Percentiles rank a stretch among this genome's conserved stretches.
phyloP scores from a whole-genome alignment of 2,113 vertebrate species.

The Ariopsis seemanni region DNA sequence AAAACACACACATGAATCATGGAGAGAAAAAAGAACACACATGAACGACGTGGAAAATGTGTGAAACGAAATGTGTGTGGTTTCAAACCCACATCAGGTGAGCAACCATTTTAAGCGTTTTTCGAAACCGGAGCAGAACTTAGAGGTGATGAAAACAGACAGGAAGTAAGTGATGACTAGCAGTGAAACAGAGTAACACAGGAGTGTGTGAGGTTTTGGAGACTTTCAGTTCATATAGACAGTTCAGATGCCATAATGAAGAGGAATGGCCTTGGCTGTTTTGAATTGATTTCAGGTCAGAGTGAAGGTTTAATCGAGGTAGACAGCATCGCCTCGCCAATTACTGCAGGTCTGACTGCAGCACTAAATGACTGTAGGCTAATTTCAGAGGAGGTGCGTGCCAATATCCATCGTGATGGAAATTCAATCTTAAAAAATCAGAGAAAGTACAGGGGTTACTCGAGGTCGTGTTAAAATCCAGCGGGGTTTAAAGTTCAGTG shows the following conservation, averaged over 20 bases:
- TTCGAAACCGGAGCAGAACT: conserved; percentile 6
- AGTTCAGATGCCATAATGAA: conserved; percentile 49
- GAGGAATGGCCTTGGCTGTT: conserved; percentile 46
- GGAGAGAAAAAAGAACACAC: too few species aligned
- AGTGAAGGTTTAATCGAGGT: conserved; percentile 44
- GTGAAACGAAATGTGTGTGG: not conserved
- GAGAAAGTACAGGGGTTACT: not conserved
- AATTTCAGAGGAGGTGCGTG: conserved; percentile 44
- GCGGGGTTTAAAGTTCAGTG: not conserved
- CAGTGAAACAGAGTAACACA: conserved; percentile 1
- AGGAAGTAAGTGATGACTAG: conserved; percentile 30
- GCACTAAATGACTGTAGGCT: conserved; percentile 32
- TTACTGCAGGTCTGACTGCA: conserved; percentile 43
- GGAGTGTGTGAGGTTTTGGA: not conserved
- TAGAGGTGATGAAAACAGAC: conserved; percentile 35
- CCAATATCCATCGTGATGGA: conserved; percentile 19
- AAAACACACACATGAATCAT: too few species aligned
- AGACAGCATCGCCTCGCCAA: conserved; percentile 45
- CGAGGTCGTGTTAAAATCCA: not conserved
- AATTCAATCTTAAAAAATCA: not conserved
- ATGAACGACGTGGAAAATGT: not conserved
- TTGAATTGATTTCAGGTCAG: conserved; percentile 51
- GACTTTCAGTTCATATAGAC: conserved; percentile 40
- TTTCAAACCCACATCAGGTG: not conserved
- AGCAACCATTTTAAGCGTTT: not conserved